Percentiles rank a stretch among this genome's conserved stretches.
These are phyloP conservation scores for Cyprinodon variegatus DNA, from an alignment of 2,113 vertebrate genomes.

Conservation along the genomic window DNA sequence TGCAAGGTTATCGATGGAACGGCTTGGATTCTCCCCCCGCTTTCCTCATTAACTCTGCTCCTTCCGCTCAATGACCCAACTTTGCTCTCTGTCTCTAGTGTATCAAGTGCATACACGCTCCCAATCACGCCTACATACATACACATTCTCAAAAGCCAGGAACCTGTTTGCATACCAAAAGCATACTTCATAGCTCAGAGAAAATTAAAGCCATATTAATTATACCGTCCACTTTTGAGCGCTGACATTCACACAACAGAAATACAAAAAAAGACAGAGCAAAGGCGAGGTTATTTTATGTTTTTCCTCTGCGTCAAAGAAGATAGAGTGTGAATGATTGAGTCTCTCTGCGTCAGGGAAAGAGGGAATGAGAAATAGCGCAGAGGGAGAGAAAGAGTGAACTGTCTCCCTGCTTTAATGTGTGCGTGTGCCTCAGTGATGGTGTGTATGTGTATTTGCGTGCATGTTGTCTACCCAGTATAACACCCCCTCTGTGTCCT, in stretches of 20 bases:
- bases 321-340: slow-evolving; percentile 73
- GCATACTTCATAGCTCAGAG: slow-evolving; percentile 68
- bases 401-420: slow-evolving; percentile 67
- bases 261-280: slow-evolving; percentile 17
- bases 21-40: slow-evolving; percentile 48
- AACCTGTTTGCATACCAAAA: slow-evolving; percentile 75
- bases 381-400: slow-evolving; percentile 71
- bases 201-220: slow-evolving; percentile 74
- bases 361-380: slow-evolving; percentile 62
- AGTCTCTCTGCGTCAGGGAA: slow-evolving; percentile 72
- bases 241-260: slow-evolving; percentile 12
- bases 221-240: slow-evolving; percentile 50
- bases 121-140: slow-evolving; percentile 6
- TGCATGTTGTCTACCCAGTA: slow-evolving; percentile 67
- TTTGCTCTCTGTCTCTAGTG: slow-evolving; percentile 67
- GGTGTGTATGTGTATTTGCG: slow-evolving; percentile 37
- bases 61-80: slow-evolving; percentile 61
- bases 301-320: slow-evolving; percentile 72
- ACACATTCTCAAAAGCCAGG: slow-evolving; percentile 28
- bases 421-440: slow-evolving; percentile 30
- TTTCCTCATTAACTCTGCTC: slow-evolving; percentile 73
- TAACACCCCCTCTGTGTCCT: slow-evolving; percentile 78
- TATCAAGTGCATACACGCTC: slow-evolving; percentile 31
- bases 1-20: slow-evolving; percentile 64
- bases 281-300: slow-evolving; percentile 61